Evolutionary conservation across 2,888 invertebrate species (phyloP).

Genomic region (Trissolcus brochymenae): DNA sequence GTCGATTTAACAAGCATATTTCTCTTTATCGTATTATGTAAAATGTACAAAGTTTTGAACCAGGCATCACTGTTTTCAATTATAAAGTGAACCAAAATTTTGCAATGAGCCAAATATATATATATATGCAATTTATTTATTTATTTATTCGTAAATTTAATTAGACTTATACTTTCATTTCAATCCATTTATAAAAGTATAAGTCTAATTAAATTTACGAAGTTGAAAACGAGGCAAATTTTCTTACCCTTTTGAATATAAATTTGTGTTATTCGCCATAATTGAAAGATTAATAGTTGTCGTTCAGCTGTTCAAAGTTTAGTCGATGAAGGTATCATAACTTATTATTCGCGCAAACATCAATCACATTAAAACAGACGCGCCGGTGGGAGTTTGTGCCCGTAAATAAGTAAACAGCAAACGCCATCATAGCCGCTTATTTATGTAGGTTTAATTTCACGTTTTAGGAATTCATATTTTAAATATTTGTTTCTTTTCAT

Average conservation of each 20-base stretch:
- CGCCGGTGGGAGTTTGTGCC: no score
- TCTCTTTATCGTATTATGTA: slow-evolving; percentile 16
- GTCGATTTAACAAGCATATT: slow-evolving; percentile 22
- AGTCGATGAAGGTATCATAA: slow-evolving; percentile 13
- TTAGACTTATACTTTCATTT: no score
- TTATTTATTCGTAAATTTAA: no score
- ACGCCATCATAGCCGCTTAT: no score
- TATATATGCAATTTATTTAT: no score
- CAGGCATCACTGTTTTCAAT: slow-evolving; percentile 4
- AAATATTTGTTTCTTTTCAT: no score
- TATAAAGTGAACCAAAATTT: slow-evolving; percentile 22
- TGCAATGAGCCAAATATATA: slow-evolving; percentile 12
- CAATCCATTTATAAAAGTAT: no score
- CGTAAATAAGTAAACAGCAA: no score
- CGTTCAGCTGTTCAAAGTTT: slow-evolving; percentile 27
- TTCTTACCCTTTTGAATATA: slow-evolving; percentile 14
- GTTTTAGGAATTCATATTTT: no score
- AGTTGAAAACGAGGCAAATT: slow-evolving; percentile 3
- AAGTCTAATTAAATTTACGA: slow-evolving; percentile 15
- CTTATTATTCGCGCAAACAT: slow-evolving; percentile 28
- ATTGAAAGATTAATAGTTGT: slow-evolving; percentile 41
- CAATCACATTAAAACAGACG: slow-evolving; percentile 19
- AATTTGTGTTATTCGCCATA: slow-evolving; percentile 32
- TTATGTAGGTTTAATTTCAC: no score
- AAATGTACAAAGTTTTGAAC: slow-evolving; percentile 19